These are phyloP conservation scores for Idaea aversata DNA, from an alignment of 2,888 invertebrate genomes.

Conservation along the genomic window DNA sequence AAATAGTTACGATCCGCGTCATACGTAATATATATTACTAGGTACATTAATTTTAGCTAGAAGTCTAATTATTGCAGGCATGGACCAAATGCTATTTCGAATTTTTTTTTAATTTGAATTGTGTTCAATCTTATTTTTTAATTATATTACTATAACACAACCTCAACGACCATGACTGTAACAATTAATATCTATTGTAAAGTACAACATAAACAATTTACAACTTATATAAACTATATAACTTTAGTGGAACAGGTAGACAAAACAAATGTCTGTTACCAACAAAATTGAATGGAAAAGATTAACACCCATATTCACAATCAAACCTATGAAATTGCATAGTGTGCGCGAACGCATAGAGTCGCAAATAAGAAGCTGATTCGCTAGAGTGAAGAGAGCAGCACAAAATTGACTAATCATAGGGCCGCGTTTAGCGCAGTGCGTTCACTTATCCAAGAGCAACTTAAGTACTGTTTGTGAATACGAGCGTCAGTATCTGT, in stretches of 20 bases:
- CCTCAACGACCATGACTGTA: slow-evolving; percentile 45
- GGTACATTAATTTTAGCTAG: slow-evolving; percentile 2
- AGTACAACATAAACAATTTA: neutral
- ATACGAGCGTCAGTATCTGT: too few species aligned
- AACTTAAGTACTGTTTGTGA: too few species aligned
- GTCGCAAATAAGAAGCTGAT: too few species aligned
- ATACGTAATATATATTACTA: neutral
- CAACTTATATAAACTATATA: neutral
- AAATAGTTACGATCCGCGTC: neutral
- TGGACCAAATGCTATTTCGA: slow-evolving; percentile 5
- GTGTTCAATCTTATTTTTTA: slow-evolving; percentile 17
- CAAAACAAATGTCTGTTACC: neutral
- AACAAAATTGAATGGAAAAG: too few species aligned
- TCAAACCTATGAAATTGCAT: too few species aligned
- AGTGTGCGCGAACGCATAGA: too few species aligned
- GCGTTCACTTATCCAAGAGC: too few species aligned
- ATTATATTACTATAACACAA: slow-evolving; percentile 40
- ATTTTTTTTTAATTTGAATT: neutral
- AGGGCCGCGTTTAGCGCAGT: too few species aligned
- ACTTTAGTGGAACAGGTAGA: neutral
- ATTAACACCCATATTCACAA: too few species aligned
- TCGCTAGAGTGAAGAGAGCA: too few species aligned
- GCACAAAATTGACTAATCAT: too few species aligned
- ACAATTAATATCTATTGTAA: neutral
- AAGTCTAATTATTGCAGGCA: slow-evolving; percentile 19